Percentiles rank a stretch among this genome's conserved stretches.
These are phyloP conservation scores for Crypturellus undulatus DNA, from an alignment of 2,113 vertebrate species.

Conservation along the genomic window DNA sequence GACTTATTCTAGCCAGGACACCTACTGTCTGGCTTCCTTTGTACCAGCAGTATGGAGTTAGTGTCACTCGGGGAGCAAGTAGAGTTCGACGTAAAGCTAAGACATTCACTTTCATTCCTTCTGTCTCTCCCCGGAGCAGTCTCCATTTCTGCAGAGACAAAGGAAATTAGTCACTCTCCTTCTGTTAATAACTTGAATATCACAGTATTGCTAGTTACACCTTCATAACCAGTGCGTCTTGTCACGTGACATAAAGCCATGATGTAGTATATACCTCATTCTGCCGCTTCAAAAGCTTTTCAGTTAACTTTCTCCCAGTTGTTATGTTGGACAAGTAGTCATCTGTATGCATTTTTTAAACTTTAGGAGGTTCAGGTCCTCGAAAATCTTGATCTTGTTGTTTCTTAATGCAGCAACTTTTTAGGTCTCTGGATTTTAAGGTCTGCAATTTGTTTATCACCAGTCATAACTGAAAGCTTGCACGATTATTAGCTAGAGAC, in stretches of 20 bases:
- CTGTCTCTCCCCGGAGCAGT: not conserved
- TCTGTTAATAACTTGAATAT: not conserved
- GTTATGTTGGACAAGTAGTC: slow-evolving; percentile 29
- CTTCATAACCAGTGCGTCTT: not conserved
- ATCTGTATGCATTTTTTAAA: slow-evolving; percentile 16
- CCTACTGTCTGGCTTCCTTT: not conserved
- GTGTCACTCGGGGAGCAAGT: not conserved
- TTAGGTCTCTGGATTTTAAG: not conserved
- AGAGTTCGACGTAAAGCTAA: not conserved
- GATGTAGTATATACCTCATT: not conserved
- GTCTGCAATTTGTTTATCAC: slow-evolving; percentile 29
- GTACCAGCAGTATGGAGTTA: not conserved
- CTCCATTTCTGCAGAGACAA: not conserved
- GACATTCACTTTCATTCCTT: not conserved
- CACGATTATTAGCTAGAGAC: slow-evolving; percentile 27
- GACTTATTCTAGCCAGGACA: not conserved
- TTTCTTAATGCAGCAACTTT: not conserved
- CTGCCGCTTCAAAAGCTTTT: not conserved
- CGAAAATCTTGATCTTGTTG: not conserved
- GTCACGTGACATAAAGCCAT: not conserved
- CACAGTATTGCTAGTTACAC: not conserved
- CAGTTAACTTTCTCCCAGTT: not conserved
- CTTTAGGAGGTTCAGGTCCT: not conserved
- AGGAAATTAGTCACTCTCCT: not conserved
- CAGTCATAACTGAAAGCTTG: slow-evolving; percentile 15